A percentile compares a stretch with the other conserved stretches of the same genome.
Evolutionary conservation across 2,113 vertebrate genomes (phyloP).

Genomic region (Brevimyrus niger): DNA sequence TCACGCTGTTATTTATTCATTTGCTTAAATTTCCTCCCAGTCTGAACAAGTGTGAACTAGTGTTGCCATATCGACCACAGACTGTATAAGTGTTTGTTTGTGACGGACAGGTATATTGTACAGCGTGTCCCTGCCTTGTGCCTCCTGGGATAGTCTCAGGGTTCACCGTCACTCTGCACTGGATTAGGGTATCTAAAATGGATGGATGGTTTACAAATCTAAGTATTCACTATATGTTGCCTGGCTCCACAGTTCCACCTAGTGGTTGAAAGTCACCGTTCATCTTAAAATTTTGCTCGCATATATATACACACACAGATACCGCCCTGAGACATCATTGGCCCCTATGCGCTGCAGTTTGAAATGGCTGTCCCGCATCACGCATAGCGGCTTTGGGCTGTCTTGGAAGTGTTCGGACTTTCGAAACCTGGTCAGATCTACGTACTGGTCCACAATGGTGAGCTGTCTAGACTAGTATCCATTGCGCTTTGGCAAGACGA

Average conservation of each 20-base stretch:
- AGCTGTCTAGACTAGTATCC: neutral
- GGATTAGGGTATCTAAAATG: neutral
- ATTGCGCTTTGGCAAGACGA: no score
- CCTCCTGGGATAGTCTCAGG: neutral
- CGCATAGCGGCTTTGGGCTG: no score
- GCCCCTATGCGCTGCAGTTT: no score
- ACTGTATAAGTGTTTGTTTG: neutral
- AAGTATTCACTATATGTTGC: neutral
- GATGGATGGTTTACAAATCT: neutral
- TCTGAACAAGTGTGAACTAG: neutral
- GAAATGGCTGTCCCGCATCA: no score
- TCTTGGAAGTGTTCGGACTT: no score
- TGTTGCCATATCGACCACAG: neutral
- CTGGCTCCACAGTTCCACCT: neutral
- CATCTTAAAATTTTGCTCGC: neutral
- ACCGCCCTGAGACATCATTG: no score
- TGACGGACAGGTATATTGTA: neutral
- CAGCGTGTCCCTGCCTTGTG: neutral
- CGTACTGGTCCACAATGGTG: no score
- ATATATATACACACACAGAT: no score
- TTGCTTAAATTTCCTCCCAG: neutral
- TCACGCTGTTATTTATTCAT: neutral
- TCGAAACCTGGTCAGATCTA: no score
- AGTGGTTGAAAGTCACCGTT: neutral
- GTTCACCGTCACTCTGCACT: neutral